Base-by-base conservation (phyloP, 2,113 vertebrate species). In the Bujurquina vittata region DNA sequence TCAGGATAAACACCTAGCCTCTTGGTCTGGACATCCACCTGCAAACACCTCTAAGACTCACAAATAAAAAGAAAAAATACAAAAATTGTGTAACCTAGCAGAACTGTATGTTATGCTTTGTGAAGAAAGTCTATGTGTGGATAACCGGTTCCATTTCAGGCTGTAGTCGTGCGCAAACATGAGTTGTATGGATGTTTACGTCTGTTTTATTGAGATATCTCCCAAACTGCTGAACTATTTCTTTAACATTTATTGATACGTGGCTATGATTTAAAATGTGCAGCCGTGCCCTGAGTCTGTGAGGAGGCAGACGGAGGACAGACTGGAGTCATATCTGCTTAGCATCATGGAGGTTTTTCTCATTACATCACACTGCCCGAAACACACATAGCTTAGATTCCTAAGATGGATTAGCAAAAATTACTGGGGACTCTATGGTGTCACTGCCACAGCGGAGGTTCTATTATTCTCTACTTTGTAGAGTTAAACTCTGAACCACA, bases 381-480 rank as follows among this genome's bases (percentile, higher is more conserved):
- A 63, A 72, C 15, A 72, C 43, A 52, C 65, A 69, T 6, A 1
- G 65, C 43, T 54, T 31, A 72, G 17, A 20, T 33, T 54, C 46
- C 26, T 10, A 49, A 33, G 3, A 82, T 8, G 14, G 14, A 60
- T 77, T 17, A 29, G 14, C 31, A 61, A 46, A 72, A 26, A 67
- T 63, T 67, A 56, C 15, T 26, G 3, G 35, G 10, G 74, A n/a
- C 17, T 65, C 26, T 55, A 11, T 40, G 18, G 23, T 69, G 57
- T 84, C 62, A 78, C 4, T 55, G 55, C 20, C 22, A 72, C 57
- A 81, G 29, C 22, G 46, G 26, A 57, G 11, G 20, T 22, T 80
- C 43, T 72, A 67, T 33, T 67, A 49, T 33, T 49, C 52, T 77
- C 60, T 77, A 67, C 26, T 18, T 83, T 83, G 54, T 79, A 82